These are phyloP conservation scores for Umimayanthus kanabou DNA, from an alignment of 92 coral and sea anemone species.

Conservation along the genomic window DNA sequence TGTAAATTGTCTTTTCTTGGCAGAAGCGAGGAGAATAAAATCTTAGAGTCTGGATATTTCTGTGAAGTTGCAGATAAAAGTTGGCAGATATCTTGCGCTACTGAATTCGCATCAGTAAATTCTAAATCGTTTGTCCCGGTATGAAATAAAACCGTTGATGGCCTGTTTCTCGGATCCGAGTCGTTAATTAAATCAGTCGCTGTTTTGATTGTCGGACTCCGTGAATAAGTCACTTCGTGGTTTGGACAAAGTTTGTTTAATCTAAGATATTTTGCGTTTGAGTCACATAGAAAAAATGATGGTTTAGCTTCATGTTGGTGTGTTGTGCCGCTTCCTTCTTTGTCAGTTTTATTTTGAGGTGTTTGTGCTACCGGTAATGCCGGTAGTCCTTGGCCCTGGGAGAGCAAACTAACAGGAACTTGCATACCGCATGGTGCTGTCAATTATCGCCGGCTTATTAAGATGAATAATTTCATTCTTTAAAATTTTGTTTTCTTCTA, in stretches of 20 bases:
- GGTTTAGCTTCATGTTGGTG: neutral
- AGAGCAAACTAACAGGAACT: neutral
- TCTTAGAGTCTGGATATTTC: neutral
- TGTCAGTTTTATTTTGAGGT: neutral
- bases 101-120: neutral
- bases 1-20: constrained; percentile 20
- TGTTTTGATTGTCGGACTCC: neutral
- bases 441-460: neutral
- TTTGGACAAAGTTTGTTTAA: neutral
- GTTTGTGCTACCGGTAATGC: neutral
- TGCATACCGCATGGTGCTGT: neutral
- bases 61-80: neutral
- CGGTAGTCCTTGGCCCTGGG: neutral
- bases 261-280: neutral
- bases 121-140: constrained; percentile 1
- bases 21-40: constrained; percentile 12
- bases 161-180: constrained; percentile 4
- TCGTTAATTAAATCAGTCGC: neutral
- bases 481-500: neutral
- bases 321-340: neutral
- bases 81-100: neutral
- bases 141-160: neutral
- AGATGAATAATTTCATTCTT: neutral
- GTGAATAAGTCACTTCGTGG: neutral
- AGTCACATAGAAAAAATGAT: neutral